Conservation (phyloP, 1,140 invertebrate genomes). For the Lucilia sericata region DNA sequence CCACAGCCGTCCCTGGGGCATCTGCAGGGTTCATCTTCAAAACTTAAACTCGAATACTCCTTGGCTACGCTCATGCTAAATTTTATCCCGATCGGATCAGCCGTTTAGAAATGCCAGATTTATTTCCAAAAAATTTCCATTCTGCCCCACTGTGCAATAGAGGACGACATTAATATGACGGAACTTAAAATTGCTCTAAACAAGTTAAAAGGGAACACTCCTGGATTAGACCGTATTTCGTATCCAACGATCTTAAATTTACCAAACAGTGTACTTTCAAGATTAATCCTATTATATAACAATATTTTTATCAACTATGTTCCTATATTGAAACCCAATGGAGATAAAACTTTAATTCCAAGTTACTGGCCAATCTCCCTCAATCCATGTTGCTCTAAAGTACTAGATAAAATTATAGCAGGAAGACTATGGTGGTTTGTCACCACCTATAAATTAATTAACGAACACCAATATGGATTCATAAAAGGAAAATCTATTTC, state of each 20-base stretch:
- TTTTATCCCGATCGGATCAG: too few species aligned
- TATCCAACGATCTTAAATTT: slow-evolving; percentile 47
- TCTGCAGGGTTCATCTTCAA: too few species aligned
- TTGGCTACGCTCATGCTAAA: too few species aligned
- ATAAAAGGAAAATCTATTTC: slow-evolving; percentile 47
- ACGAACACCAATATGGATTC: slow-evolving; percentile 45
- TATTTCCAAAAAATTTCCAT: too few species aligned
- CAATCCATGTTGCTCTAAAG: slow-evolving; percentile 48
- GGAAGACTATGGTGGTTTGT: slow-evolving; percentile 51
- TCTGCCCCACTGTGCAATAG: too few species aligned
- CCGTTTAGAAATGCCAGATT: too few species aligned
- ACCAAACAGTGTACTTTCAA: not conserved
- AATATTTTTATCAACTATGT: slow-evolving; percentile 43
- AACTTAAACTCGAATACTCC: too few species aligned
- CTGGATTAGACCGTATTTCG: slow-evolving; percentile 39
- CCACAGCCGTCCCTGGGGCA: too few species aligned
- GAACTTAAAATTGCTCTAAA: too few species aligned
- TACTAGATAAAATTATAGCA: slow-evolving; percentile 49
- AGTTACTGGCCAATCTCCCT: slow-evolving; percentile 50
- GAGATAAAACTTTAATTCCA: slow-evolving; percentile 37
- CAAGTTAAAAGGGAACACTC: slow-evolving; percentile 34
- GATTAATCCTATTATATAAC: slow-evolving; percentile 46
- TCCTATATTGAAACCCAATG: slow-evolving; percentile 33
- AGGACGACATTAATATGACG: too few species aligned
- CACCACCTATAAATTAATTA: slow-evolving; percentile 43